Evolutionary conservation across 2,888 invertebrate species (phyloP).

Genomic region (Idaea dimidiata): DNA sequence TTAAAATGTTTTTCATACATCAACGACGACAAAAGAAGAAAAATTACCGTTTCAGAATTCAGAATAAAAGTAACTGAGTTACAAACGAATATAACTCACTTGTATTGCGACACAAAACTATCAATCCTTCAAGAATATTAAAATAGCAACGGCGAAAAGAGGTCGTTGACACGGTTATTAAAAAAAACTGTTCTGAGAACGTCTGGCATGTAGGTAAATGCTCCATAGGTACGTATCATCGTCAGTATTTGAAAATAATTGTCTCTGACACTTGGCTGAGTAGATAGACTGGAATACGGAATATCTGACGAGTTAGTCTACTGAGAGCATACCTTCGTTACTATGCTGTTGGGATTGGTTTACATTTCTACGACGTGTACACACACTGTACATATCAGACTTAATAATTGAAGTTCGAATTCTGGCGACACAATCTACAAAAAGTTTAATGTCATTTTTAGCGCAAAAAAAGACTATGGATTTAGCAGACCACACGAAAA

Average conservation of each 20-base stretch:
- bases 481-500: too few relatives aligned
- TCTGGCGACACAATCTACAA: too few relatives aligned
- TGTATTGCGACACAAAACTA: background rate
- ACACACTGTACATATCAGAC: too few relatives aligned
- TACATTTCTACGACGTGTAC: background rate
- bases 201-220: slow-evolving; percentile 2
- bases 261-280: slow-evolving; percentile 15
- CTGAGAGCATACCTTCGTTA: background rate
- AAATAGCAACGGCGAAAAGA: slow-evolving; percentile 1
- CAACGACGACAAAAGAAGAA: too few relatives aligned
- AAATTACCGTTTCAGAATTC: too few relatives aligned
- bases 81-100: background rate
- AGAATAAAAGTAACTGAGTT: background rate
- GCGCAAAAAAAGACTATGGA: too few relatives aligned
- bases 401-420: too few relatives aligned
- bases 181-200: slow-evolving; percentile 4
- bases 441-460: too few relatives aligned
- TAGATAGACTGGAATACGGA: background rate
- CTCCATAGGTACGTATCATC: background rate
- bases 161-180: slow-evolving; percentile 1
- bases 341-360: background rate
- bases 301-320: background rate
- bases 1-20: too few relatives aligned
- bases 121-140: background rate
- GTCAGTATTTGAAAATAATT: slow-evolving; percentile 5